phyloP scores from a whole-genome alignment of 2,113 vertebrate species.

The Macrotus californicus region DNA sequence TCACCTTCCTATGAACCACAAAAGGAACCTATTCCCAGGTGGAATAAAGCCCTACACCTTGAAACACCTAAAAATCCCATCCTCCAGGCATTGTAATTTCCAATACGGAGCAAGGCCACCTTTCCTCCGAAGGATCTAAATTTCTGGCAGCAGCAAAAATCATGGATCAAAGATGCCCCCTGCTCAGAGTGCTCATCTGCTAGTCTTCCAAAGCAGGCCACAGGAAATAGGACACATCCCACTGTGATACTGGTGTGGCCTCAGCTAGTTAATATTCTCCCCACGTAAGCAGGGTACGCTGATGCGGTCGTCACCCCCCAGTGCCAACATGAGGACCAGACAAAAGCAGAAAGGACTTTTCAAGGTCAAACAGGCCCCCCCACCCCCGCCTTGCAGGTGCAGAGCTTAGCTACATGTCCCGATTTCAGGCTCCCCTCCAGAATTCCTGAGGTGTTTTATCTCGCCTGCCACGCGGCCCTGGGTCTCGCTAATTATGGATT shows the following conservation, averaged over 20 bases:
- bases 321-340: not conserved
- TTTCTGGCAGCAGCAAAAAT: not conserved
- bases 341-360: not conserved
- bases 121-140: not conserved
- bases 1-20: not conserved
- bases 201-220: not conserved
- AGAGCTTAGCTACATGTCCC: not conserved
- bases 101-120: fast-evolving
- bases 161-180: not conserved
- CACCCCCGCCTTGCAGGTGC: not conserved
- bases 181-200: not conserved
- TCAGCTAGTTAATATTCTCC: not conserved
- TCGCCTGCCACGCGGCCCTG: fast-evolving
- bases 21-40: no score
- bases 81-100: not conserved
- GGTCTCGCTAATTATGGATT: not conserved
- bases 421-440: not conserved
- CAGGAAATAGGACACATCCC: fast-evolving
- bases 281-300: fast-evolving
- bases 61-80: no score
- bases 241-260: fast-evolving
- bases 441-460: not conserved
- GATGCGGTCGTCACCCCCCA: fast-evolving
- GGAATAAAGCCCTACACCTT: no score
- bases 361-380: not conserved